phyloP scores from a whole-genome alignment of 2,113 vertebrate species.

The Cnemophilus loriae region DNA sequence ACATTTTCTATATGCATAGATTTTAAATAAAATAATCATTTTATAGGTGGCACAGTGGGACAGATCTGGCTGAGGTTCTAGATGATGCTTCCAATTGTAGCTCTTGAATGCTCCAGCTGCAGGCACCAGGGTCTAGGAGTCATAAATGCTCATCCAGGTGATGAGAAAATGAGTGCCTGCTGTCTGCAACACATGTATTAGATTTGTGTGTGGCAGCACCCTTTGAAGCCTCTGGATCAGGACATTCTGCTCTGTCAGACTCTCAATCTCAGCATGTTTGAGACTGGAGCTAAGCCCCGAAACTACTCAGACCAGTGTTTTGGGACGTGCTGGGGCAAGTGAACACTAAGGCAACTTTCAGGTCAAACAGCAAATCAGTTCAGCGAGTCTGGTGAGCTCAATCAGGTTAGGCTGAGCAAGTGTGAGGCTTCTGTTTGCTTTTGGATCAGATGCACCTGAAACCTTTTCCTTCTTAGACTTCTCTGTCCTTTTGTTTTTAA shows the following conservation, averaged over 20 bases:
- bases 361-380: not conserved
- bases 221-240: not conserved
- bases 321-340: not conserved
- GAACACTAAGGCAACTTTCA: not conserved
- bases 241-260: not conserved
- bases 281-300: not conserved
- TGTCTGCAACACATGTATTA: fast-evolving
- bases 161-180: not conserved
- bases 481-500: not conserved
- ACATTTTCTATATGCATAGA: not conserved
- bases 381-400: not conserved
- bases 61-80: not conserved
- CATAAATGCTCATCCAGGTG: not conserved
- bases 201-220: not conserved
- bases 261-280: not conserved
- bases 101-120: not conserved
- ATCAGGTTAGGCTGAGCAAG: not conserved
- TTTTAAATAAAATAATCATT: not conserved
- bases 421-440: not conserved
- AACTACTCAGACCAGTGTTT: not conserved
- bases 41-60: not conserved
- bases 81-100: not conserved
- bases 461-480: not conserved
- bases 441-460: not conserved
- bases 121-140: not conserved